phyloP scores from a whole-genome alignment of 2,888 invertebrate species.

The Drosophila dives region DNA sequence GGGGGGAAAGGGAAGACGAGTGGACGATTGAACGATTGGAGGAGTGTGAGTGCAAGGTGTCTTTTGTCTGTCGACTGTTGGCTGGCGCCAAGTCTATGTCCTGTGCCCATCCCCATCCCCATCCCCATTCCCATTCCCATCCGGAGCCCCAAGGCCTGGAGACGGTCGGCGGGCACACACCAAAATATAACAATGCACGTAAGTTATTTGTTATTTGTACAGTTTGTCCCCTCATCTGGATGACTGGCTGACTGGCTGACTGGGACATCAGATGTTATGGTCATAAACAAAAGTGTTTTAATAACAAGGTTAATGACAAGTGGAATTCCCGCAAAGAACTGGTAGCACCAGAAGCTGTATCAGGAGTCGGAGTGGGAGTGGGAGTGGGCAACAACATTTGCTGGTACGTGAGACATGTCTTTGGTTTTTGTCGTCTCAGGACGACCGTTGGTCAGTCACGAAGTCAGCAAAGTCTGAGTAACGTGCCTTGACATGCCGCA shows the following conservation, averaged over 20 bases:
- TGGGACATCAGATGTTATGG: constrained; percentile 81
- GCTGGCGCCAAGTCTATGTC: constrained; percentile 23
- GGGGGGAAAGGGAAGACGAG: neutral
- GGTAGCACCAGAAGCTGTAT: constrained; percentile 7
- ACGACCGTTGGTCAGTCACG: constrained; percentile 50
- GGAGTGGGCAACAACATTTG: constrained; percentile 1
- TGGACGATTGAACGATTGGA: neutral
- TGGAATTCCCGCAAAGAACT: constrained; percentile 66
- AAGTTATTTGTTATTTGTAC: constrained; percentile 82
- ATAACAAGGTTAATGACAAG: constrained; percentile 84
- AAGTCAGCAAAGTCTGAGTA: constrained; percentile 54
- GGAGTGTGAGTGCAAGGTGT: constrained; percentile 18
- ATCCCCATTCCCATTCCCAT: too few species aligned
- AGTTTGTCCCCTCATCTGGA: constrained; percentile 49
- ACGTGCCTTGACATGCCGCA: constrained; percentile 40
- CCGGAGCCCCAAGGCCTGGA: neutral
- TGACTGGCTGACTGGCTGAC: constrained; percentile 14
- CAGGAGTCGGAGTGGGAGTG: too few species aligned
- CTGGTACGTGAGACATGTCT: constrained; percentile 59
- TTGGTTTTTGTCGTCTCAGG: constrained; percentile 33
- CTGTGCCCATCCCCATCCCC: neutral
- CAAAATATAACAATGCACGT: constrained; percentile 63
- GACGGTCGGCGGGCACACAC: constrained; percentile 8
- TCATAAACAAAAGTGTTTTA: constrained; percentile 81
- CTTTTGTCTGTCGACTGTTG: constrained; percentile 22